Evolutionary conservation across 1,140 invertebrate genomes (phyloP).

Genomic region (Papilio dardanus): DNA sequence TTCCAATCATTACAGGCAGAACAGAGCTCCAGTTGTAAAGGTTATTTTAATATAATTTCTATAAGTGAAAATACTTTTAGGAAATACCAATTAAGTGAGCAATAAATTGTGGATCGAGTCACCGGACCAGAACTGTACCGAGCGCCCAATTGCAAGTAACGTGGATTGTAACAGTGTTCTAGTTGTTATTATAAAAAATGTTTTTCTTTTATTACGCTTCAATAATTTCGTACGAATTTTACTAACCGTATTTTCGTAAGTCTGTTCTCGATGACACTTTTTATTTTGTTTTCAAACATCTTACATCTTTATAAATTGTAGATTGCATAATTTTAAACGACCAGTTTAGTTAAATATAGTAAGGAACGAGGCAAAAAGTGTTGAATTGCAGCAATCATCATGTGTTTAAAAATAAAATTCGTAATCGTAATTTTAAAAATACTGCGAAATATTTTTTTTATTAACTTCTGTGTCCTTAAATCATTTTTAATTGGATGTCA

Average conservation of each 20-base stretch:
- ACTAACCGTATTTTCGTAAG: constrained; percentile 17
- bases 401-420: too few relatives aligned
- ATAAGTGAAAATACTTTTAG: constrained; percentile 20
- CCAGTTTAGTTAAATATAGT: not conserved
- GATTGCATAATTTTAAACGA: not conserved
- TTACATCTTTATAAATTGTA: not conserved
- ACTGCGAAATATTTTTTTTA: too few relatives aligned
- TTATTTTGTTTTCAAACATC: not conserved
- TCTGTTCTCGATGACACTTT: not conserved
- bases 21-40: too few relatives aligned
- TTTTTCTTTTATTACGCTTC: constrained; percentile 21
- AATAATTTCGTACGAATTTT: constrained; percentile 26
- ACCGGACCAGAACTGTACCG: constrained; percentile 45
- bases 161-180: constrained; percentile 53
- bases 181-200: constrained; percentile 40
- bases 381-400: not conserved
- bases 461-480: not conserved
- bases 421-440: too few relatives aligned
- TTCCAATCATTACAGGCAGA: too few relatives aligned
- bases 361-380: not conserved
- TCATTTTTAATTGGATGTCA: too few relatives aligned
- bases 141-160: constrained; percentile 47
- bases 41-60: too few relatives aligned
- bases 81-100: constrained; percentile 39
- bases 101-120: constrained; percentile 50